Conservation (phyloP, 1,140 invertebrate genomes). For the Trichogramma pretiosum region DNA sequence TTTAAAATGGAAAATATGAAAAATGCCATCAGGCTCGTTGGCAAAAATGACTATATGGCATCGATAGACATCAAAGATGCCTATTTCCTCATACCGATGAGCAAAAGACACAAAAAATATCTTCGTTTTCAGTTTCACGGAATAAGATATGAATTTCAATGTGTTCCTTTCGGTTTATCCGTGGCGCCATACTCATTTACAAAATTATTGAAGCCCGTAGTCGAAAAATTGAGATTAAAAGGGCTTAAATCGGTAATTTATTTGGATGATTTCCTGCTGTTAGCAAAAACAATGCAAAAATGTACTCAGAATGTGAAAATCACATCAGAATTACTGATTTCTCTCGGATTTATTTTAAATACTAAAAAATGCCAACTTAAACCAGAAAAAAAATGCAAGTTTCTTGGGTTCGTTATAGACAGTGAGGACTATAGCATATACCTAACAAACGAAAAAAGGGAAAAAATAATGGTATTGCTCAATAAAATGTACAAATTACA, state of each 20-base stretch:
- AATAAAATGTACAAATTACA: slow-evolving; percentile 6
- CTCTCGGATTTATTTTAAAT: slow-evolving; percentile 27
- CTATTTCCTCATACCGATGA: background rate
- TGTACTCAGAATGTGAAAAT: too few species aligned
- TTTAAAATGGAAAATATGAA: too few species aligned
- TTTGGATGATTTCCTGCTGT: too few species aligned
- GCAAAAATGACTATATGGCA: background rate
- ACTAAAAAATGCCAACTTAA: slow-evolving; percentile 14
- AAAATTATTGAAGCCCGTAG: slow-evolving; percentile 4
- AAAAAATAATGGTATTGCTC: slow-evolving; percentile 3
- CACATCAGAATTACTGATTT: too few species aligned
- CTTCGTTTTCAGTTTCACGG: background rate
- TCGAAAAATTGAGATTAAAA: too few species aligned
- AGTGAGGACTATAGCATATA: slow-evolving; percentile 13
- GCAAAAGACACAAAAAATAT: background rate
- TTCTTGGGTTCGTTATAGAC: slow-evolving; percentile 24
- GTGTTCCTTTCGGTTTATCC: slow-evolving; percentile 5
- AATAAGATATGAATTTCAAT: background rate
- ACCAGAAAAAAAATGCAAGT: slow-evolving; percentile 14
- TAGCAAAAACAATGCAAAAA: too few species aligned
- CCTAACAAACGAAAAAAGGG: slow-evolving; percentile 18
- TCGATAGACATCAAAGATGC: background rate
- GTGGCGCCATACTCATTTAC: slow-evolving; percentile 4
- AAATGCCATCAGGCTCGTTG: background rate
- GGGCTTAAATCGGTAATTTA: too few species aligned